A percentile compares a stretch with the other conserved stretches of the same genome.
Evolutionary conservation across 2,797 vertebrate species (phyloP).

Genomic region (Clarias platycephalus): DNA sequence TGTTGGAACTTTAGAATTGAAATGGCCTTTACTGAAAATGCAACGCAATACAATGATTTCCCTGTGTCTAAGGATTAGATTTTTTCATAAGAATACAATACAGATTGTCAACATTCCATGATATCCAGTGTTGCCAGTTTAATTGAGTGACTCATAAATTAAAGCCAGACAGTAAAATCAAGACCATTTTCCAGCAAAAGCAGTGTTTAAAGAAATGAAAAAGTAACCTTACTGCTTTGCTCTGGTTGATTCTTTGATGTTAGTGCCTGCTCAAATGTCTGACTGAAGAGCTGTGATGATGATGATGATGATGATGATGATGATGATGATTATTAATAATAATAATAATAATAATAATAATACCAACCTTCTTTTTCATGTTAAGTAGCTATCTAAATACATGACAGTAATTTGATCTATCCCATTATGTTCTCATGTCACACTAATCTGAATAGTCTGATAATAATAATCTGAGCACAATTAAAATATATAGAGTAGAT

Average conservation of each 20-base stretch:
- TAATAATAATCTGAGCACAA: not conserved
- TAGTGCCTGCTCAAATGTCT: not conserved
- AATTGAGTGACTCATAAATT: not conserved
- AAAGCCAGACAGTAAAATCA: not conserved
- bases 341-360: not conserved
- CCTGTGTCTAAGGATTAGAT: not conserved
- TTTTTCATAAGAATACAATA: not conserved
- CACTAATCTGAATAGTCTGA: not conserved
- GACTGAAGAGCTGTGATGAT: not conserved
- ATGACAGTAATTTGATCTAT: not conserved
- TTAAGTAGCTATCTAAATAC: not conserved
- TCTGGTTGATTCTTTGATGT: not conserved
- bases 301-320: too few species aligned
- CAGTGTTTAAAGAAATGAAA: not conserved
- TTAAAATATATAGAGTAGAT: not conserved
- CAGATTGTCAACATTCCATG: not conserved
- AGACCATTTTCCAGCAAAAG: not conserved
- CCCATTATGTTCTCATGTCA: not conserved
- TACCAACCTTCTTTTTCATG: not conserved
- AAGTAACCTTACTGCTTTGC: not conserved
- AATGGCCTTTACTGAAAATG: not conserved
- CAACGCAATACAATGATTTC: not conserved
- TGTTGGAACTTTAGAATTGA: not conserved
- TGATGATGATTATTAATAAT: too few species aligned
- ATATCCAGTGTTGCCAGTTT: not conserved